Conservation (phyloP, 2,888 invertebrate genomes). For the Noctua fimbriata region DNA sequence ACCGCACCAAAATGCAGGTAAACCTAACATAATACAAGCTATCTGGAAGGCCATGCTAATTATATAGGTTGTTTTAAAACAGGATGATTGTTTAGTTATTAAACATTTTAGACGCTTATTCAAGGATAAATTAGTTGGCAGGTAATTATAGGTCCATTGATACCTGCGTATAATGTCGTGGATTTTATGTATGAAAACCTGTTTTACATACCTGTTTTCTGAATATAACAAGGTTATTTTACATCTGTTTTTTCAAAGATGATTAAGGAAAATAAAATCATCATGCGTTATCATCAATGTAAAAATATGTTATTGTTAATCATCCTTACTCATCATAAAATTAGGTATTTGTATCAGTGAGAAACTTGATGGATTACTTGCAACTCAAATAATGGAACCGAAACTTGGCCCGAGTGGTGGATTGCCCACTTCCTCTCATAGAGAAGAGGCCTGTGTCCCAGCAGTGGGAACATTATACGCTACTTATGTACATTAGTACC, state of each 20-base stretch:
- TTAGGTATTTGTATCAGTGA: not conserved
- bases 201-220: conserved; percentile 17
- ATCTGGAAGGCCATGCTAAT: conserved; percentile 25
- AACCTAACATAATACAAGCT: conserved; percentile 15
- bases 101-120: conserved; percentile 40
- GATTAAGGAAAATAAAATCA: not conserved
- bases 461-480: not conserved
- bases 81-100: conserved; percentile 47
- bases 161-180: conserved; percentile 12
- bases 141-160: conserved; percentile 47
- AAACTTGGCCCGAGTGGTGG: not conserved
- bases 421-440: not conserved
- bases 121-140: conserved; percentile 14
- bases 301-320: not conserved
- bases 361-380: not conserved
- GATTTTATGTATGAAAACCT: conserved; percentile 30
- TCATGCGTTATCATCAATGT: not conserved
- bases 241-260: not conserved
- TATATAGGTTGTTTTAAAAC: conserved; percentile 46
- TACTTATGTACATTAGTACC: not conserved
- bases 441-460: not conserved
- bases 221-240: not conserved
- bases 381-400: not conserved
- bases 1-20: conserved; percentile 36
- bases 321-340: not conserved